These are phyloP conservation scores for Chaetodon trifasciatus DNA, from an alignment of 2,797 vertebrate species.

Conservation along the genomic window DNA sequence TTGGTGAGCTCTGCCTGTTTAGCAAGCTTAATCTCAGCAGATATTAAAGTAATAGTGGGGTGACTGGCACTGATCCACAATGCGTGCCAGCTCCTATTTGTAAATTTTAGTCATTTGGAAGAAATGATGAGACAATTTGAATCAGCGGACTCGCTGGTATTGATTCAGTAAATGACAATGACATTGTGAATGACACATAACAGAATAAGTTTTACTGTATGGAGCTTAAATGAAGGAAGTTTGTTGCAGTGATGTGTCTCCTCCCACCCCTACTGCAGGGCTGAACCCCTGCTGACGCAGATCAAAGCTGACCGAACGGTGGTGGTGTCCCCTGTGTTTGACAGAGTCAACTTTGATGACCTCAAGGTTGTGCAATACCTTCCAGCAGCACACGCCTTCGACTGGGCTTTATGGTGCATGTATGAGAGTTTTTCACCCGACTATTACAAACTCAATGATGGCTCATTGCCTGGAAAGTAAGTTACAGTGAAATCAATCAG, in stretches of 20 bases:
- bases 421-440: constrained; percentile 77
- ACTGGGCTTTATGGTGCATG: constrained; percentile 88
- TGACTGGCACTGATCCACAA: neutral
- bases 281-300: constrained; percentile 84
- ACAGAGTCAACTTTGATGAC: constrained; percentile 82
- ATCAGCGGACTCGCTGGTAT: too few species aligned
- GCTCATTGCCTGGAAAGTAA: constrained; percentile 85
- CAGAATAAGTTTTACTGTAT: neutral
- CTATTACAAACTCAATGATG: constrained; percentile 80
- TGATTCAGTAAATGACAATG: neutral
- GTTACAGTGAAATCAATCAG: constrained; percentile 31
- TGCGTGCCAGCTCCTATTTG: neutral
- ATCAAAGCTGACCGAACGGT: constrained; percentile 85
- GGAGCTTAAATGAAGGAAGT: neutral
- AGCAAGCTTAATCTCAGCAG: neutral
- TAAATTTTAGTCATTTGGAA: too few species aligned
- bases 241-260: neutral
- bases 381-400: constrained; percentile 81
- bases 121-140: too few species aligned
- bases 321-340: constrained; percentile 86
- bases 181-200: neutral
- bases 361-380: constrained; percentile 66
- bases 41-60: neutral
- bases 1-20: neutral
- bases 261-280: constrained; percentile 68